phyloP scores from a whole-genome alignment of 2,113 vertebrate genomes.

The Ramphastos sulfuratus region DNA sequence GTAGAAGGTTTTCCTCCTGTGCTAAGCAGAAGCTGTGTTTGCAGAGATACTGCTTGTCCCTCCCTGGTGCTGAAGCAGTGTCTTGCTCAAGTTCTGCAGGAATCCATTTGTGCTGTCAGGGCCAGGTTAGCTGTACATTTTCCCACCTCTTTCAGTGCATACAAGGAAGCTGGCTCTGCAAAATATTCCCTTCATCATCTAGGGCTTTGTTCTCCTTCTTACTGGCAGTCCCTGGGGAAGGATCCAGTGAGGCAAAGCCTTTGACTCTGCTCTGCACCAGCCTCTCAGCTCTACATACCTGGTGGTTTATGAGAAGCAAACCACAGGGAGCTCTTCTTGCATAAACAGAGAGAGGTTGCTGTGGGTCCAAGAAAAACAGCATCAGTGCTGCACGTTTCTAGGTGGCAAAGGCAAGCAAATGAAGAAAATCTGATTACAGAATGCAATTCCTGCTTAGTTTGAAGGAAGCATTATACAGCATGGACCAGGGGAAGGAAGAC shows the following conservation, averaged over 20 bases:
- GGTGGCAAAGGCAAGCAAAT: background rate
- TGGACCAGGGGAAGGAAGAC: background rate
- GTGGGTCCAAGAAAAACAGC: background rate
- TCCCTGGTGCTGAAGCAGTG: accelerated
- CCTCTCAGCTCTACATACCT: background rate
- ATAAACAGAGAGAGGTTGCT: background rate
- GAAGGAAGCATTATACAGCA: background rate
- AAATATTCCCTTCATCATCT: background rate
- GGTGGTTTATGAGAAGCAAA: background rate
- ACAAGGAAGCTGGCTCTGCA: background rate
- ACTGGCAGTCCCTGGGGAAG: background rate
- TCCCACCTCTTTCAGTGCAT: too few species aligned
- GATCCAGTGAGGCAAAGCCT: background rate
- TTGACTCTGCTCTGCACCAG: background rate
- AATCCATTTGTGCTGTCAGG: background rate
- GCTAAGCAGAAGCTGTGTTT: background rate
- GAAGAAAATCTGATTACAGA: background rate
- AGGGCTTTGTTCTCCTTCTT: background rate
- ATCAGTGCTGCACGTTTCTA: background rate
- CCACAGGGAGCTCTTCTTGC: background rate
- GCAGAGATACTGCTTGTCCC: background rate
- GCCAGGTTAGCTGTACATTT: background rate
- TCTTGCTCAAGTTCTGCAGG: background rate
- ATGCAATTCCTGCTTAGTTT: background rate
- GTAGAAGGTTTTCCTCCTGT: background rate